A percentile compares a stretch with the other conserved stretches of the same genome.
Conservation (phyloP, 30 jellyfish, hydroid and myxozoan genomes). For the Hydractinia echinata region DNA sequence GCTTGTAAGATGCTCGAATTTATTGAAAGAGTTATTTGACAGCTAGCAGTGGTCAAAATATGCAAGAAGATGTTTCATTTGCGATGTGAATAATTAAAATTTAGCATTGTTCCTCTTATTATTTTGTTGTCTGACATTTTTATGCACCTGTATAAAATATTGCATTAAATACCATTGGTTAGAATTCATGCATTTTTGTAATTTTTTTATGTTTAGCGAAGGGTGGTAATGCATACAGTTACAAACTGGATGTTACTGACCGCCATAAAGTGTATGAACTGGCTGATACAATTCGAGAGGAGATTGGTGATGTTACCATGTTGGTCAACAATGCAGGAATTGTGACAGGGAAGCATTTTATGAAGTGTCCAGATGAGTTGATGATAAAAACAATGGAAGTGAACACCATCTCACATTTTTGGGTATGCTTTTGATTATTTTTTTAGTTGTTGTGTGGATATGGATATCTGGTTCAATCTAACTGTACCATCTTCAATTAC, state of each 20-base stretch:
- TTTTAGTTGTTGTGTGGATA: no score
- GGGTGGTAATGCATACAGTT: constrained; percentile 66
- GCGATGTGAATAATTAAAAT: no score
- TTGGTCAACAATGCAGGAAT: constrained; percentile 91
- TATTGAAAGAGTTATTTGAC: no score
- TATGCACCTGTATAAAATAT: no score
- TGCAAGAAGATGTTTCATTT: no score
- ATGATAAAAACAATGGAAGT: constrained; percentile 74
- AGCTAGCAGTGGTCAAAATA: no score
- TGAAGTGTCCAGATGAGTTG: constrained; percentile 69
- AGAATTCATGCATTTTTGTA: background rate
- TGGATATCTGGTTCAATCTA: no score
- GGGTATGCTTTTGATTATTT: constrained; percentile 45
- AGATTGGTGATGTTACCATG: constrained; percentile 78
- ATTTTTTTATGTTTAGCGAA: background rate
- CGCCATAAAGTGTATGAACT: constrained; percentile 63
- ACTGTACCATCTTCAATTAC: no score
- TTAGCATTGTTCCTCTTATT: no score
- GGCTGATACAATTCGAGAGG: constrained; percentile 60
- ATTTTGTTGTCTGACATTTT: no score
- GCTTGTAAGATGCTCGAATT: no score
- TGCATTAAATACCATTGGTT: no score
- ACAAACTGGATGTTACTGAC: constrained; percentile 68
- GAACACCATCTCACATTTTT: constrained; percentile 73
- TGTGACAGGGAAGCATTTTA: constrained; percentile 65